Base-by-base conservation (phyloP, 2,888 invertebrate genomes). In the Xanthia togata region DNA sequence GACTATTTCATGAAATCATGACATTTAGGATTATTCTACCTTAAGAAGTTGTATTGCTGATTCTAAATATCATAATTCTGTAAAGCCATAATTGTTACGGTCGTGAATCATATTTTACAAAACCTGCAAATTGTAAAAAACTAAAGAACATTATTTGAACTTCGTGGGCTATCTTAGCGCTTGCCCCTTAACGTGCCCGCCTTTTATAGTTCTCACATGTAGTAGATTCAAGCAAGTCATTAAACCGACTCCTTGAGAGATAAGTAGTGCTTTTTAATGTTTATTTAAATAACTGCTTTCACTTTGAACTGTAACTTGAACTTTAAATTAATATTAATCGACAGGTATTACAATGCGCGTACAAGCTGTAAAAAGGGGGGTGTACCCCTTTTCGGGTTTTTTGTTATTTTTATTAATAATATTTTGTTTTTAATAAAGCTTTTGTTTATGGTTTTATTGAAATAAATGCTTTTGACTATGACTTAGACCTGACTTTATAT, bases 251-350 rank as follows among this genome's bases (percentile, higher is more conserved):
- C 8, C 0, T 70, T 17, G 31, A 59, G 3, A 26, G 6, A 59
- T 20, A 9, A 11, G n/a, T 73, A n/a, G 5, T 23, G 23, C 11
- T 59, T 74, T 4, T 57, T 4, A 38, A 35, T 38, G 4, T 23
- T 74, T 26, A 44, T 31, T 31, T 31, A 31, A 31, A 31, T 2
- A 31, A 31, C 31, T 31, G 2, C 31, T 31, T 31, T 31, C 1
- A 35, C 31, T 73, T 55, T 44, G 53, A 14, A 14, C 17, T 73
- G 72, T 73, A 17, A 72, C 41, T 53, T 41, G 72, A 71, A 14
- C 17, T 26, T 62, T 6, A 62, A 60, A 35, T 55, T 55, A 55
- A 55, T 55, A n/a, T n/a, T 55, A 11, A 55, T 53, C 11, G 11
- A 11, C 11, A 23, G 3, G 23, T 23, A 53, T 23, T 23, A 23